A percentile compares a stretch with the other conserved stretches of the same genome.
Evolutionary conservation across 2,888 invertebrate genomes (phyloP).

Genomic region (Bugula neritina): DNA sequence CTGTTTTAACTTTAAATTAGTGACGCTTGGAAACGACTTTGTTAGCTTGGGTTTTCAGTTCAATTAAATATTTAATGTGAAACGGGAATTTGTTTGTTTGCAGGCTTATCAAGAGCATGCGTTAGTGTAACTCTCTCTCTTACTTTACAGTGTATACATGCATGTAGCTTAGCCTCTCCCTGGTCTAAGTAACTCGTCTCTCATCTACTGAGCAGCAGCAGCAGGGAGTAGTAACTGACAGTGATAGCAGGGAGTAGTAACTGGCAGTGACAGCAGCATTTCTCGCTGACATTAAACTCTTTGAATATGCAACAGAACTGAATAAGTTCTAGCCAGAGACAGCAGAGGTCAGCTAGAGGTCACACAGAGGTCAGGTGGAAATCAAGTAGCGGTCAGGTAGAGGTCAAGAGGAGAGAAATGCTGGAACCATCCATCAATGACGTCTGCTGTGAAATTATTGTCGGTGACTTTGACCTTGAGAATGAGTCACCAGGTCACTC

Average conservation of each 20-base stretch:
- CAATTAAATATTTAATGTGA: not conserved
- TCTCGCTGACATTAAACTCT: too few species aligned
- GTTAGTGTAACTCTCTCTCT: not conserved
- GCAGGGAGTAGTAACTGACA: too few species aligned
- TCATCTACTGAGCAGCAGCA: too few species aligned
- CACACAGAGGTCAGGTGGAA: too few species aligned
- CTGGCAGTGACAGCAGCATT: too few species aligned
- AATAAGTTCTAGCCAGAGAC: too few species aligned
- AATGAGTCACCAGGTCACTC: not conserved
- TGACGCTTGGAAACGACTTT: not conserved
- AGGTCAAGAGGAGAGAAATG: too few species aligned
- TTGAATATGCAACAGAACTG: too few species aligned
- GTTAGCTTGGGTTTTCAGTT: slow-evolving; percentile 11
- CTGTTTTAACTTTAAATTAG: slow-evolving; percentile 13
- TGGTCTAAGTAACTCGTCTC: not conserved
- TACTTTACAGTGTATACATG: not conserved
- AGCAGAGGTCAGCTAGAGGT: too few species aligned
- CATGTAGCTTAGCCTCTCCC: not conserved
- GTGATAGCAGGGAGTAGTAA: too few species aligned
- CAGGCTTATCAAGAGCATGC: slow-evolving; percentile 5
- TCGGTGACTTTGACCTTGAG: not conserved
- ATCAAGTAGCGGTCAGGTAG: too few species aligned
- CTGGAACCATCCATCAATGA: too few species aligned
- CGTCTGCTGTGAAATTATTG: slow-evolving; percentile 15
- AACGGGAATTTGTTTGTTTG: not conserved